Percentiles rank a stretch among this genome's conserved stretches.
Evolutionary conservation across 1,140 invertebrate species (phyloP).

Genomic region (Temnothorax curvispinosus): DNA sequence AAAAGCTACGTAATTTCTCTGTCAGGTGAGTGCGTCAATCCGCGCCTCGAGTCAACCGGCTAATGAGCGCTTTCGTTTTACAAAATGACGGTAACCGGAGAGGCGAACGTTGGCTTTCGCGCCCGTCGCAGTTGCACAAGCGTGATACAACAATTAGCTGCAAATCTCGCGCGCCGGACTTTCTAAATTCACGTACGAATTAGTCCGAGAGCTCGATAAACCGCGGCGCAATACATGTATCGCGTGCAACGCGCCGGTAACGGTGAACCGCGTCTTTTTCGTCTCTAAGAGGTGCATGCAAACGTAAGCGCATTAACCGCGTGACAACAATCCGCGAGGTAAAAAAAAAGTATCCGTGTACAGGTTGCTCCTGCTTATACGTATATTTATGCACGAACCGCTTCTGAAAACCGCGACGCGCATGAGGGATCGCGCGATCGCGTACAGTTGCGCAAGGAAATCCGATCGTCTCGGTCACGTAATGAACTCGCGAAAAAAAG

Average conservation of each 20-base stretch:
- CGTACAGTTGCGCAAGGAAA: constrained; percentile 65
- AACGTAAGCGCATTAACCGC: constrained; percentile 14
- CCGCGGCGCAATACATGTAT: not conserved
- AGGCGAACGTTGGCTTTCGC: constrained; percentile 36
- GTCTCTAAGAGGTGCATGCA: constrained; percentile 18
- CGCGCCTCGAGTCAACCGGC: not conserved
- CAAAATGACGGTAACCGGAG: constrained; percentile 41
- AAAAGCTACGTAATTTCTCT: not conserved
- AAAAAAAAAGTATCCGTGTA: not conserved
- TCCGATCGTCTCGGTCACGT: constrained; percentile 65
- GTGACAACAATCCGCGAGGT: not conserved
- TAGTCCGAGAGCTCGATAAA: constrained; percentile 50
- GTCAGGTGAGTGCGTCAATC: not conserved
- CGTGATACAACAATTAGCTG: constrained; percentile 55
- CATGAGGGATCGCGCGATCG: constrained; percentile 49
- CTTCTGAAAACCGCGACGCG: constrained; percentile 47
- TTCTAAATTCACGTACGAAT: constrained; percentile 66
- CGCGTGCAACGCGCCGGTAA: constrained; percentile 17
- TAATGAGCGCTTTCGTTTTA: constrained; percentile 50
- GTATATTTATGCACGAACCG: not conserved
- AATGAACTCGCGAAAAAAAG: constrained; percentile 39
- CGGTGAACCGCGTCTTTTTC: constrained; percentile 2
- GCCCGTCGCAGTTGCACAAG: constrained; percentile 47
- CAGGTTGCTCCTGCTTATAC: not conserved
- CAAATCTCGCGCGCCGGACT: constrained; percentile 49